phyloP scores from a whole-genome alignment of 1,140 invertebrate genomes.

The Protaetia brevitarsis region DNA sequence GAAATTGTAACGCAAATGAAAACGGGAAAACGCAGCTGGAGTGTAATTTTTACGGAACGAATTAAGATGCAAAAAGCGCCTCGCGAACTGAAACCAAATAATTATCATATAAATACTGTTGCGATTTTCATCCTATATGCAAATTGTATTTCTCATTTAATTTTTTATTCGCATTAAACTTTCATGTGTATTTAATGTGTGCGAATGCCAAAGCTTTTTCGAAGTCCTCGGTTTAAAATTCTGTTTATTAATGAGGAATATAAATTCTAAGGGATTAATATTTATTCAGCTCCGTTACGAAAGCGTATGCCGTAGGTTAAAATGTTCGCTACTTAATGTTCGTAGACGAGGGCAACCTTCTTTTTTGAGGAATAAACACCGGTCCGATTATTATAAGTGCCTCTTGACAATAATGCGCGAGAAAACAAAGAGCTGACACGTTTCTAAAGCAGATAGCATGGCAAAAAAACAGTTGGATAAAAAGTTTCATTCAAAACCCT shows the following conservation, averaged over 20 bases:
- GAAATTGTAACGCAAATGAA: background rate
- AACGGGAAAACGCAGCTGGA: background rate
- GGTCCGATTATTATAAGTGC: too few species aligned
- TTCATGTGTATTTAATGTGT: too few species aligned
- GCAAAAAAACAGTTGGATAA: background rate
- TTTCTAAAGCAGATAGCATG: background rate
- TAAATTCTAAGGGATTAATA: too few species aligned
- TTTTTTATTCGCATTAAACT: too few species aligned
- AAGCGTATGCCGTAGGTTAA: too few species aligned
- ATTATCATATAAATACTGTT: background rate
- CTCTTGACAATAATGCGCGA: slow-evolving; percentile 6
- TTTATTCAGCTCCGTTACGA: too few species aligned
- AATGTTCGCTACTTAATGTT: too few species aligned
- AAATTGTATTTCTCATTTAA: background rate
- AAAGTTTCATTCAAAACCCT: background rate
- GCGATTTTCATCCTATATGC: background rate
- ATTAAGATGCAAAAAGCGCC: background rate
- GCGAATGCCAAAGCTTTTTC: too few species aligned
- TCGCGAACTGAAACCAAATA: background rate
- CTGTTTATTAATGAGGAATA: too few species aligned
- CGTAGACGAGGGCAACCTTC: background rate
- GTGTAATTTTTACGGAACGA: background rate
- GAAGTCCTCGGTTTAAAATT: too few species aligned
- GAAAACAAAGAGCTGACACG: background rate
- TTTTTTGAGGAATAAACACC: background rate